phyloP scores from a whole-genome alignment of 2,113 vertebrate species.

The Tetrax tetrax region DNA sequence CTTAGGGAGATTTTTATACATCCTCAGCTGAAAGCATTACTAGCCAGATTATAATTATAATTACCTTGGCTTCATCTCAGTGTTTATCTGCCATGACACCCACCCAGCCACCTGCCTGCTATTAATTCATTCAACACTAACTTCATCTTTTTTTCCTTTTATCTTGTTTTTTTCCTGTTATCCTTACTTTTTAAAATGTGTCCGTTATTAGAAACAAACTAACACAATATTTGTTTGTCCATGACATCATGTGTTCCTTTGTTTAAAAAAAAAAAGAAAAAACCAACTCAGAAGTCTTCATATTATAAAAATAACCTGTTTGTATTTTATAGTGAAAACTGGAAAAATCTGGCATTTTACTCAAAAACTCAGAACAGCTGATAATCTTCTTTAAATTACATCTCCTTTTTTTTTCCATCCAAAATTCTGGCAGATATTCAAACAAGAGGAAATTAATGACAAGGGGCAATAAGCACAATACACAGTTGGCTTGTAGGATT shows the following conservation, averaged over 20 bases:
- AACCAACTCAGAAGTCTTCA: neutral
- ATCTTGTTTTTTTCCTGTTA: constrained; percentile 58
- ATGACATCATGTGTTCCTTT: constrained; percentile 1
- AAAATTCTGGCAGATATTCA: constrained; percentile 5
- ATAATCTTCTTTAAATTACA: constrained; percentile 9
- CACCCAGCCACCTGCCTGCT: constrained; percentile 63
- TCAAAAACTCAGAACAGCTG: constrained; percentile 16
- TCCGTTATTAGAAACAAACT: constrained; percentile 31
- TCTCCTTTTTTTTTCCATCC: neutral
- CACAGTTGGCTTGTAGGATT: neutral
- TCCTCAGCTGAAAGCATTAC: constrained; percentile 28
- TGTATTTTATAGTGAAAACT: constrained; percentile 30
- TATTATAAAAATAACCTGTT: constrained; percentile 29
- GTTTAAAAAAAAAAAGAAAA: neutral
- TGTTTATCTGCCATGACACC: constrained; percentile 61
- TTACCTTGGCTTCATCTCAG: constrained; percentile 51
- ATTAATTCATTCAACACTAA: constrained; percentile 60
- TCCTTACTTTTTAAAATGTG: constrained; percentile 30
- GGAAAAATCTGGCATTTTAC: constrained; percentile 36
- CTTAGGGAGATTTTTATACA: neutral
- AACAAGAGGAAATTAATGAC: constrained; percentile 1
- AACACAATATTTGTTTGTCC: constrained; percentile 20
- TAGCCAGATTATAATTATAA: constrained; percentile 52
- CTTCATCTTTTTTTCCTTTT: constrained; percentile 60
- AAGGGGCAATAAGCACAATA: neutral